phyloP scores from a whole-genome alignment of 2,888 invertebrate genomes.

The Eristalis pertinax region DNA sequence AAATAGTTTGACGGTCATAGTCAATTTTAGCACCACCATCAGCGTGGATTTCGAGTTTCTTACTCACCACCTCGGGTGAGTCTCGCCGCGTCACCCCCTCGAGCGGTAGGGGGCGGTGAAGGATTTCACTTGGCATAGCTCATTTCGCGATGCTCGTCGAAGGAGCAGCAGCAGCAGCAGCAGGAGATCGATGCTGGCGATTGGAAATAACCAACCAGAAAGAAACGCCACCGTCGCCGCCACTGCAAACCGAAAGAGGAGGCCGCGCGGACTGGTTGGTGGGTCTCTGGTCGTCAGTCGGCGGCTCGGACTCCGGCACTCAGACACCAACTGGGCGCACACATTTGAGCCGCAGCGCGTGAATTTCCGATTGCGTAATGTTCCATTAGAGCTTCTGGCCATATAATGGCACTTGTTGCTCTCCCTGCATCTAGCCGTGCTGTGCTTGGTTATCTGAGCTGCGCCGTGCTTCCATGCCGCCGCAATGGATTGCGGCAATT shows the following conservation, averaged over 20 bases:
- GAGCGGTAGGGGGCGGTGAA: constrained; percentile 6
- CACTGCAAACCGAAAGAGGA: constrained; percentile 3
- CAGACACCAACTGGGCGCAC: constrained; percentile 61
- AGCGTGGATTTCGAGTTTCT: constrained; percentile 46
- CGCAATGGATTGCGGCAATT: constrained; percentile 50
- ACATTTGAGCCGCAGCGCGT: constrained; percentile 60
- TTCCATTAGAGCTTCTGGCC: constrained; percentile 70
- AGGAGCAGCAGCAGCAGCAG: constrained; percentile 57
- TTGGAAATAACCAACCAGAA: constrained; percentile 61
- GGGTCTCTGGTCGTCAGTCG: constrained; percentile 31
- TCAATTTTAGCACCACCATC: constrained; percentile 68
- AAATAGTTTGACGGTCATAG: constrained; percentile 72
- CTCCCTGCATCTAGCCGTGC: neutral
- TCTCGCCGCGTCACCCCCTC: neutral
- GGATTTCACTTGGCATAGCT: constrained; percentile 58
- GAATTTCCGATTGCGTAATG: constrained; percentile 71
- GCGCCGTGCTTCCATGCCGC: neutral
- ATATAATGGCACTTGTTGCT: constrained; percentile 68
- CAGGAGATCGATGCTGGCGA: constrained; percentile 63
- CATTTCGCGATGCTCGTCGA: constrained; percentile 49
- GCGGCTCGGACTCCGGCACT: constrained; percentile 22
- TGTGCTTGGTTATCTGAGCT: constrained; percentile 38
- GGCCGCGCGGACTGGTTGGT: constrained; percentile 23
- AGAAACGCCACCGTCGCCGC: constrained; percentile 48
- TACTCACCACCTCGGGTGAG: constrained; percentile 18